Evolutionary conservation across 2,797 vertebrate genomes (phyloP), one percentile per base, ranked within the genome.

Genomic region (Cyclopterus lumpus): DNA sequence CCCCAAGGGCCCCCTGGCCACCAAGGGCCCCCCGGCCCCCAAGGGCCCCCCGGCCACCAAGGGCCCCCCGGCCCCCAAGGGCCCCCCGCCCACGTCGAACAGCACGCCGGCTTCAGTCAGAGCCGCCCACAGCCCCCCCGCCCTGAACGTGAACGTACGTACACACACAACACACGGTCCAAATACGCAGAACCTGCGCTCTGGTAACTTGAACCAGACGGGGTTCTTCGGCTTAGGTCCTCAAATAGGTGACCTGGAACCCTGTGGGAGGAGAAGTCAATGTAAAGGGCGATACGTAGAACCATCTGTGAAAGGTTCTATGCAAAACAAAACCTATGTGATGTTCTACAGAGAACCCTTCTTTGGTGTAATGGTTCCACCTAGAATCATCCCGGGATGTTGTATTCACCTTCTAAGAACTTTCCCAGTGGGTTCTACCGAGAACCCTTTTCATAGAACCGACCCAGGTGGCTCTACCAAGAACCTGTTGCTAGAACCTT

Each of bases 61-160:
- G 69, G 92, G 82, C 75, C 81, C 86, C 15, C 89, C 87, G 1
- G 79, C 88, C 36, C 86, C 11, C 91, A 91, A 20, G 93, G 85
- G 89, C 5, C 83, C 90, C 0, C 82, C 89, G 0, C 58, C 82
- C 38, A 80, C 86, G 0, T 89, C 90, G 5, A 38, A 73, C 69
- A 92, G 83, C 75, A 81, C 86, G 15, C 90, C 87, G 1, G 79
- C 88, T 30, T 62, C 86, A 4, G 46, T 77, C 81, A 87, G 81
- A 76, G 87, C 67, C 1, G 77, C 86, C 12, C 91, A 91, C 16
- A 93, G 92, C 82, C 93, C 92, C 30, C 67, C 85, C 8, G 57
- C 80, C 26, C 26, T 3, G 22, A 88, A 87, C 1, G 85, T 73
- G 4, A 80, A 86, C 0, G 49, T 93, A 88, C 0, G 92, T 88